Evolutionary conservation across 2,797 vertebrate species (phyloP).

Genomic region (Kryptopterus vitreolus): DNA sequence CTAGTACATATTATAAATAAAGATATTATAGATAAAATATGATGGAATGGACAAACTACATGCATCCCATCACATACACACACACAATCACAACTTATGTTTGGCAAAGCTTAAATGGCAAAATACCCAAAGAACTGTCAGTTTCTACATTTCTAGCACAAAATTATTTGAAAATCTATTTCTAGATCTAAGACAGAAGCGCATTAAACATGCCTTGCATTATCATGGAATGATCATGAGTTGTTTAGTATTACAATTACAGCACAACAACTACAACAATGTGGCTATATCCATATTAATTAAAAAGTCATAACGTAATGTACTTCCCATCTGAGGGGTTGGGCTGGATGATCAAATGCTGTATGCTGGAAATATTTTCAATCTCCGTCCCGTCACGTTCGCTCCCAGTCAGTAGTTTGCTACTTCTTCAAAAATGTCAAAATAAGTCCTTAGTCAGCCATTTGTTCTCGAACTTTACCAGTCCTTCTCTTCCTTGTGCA

Average conservation of each 20-base stretch:
- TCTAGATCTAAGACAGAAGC: not conserved
- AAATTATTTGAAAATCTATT: no score
- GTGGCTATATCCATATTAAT: not conserved
- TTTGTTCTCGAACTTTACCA: constrained; percentile 47
- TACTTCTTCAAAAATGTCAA: not conserved
- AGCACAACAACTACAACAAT: no score
- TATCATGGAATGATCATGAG: not conserved
- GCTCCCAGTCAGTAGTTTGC: not conserved
- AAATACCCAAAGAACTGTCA: not conserved
- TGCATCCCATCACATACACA: not conserved
- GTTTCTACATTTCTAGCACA: no score
- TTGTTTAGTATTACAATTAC: no score
- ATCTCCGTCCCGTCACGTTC: not conserved
- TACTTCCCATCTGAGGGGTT: not conserved
- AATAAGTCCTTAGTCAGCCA: constrained; percentile 11
- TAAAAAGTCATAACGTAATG: no score
- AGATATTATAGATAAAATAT: no score
- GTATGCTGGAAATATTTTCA: not conserved
- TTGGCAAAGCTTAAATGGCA: not conserved
- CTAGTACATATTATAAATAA: no score
- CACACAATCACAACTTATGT: not conserved
- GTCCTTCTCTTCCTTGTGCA: constrained; percentile 53
- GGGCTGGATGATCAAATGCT: not conserved
- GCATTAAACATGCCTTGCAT: not conserved
- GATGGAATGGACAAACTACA: not conserved